Percentiles rank a stretch among this genome's conserved stretches.
Evolutionary conservation across 2,888 invertebrate species (phyloP).

Genomic region (Synergus laeviventris): DNA sequence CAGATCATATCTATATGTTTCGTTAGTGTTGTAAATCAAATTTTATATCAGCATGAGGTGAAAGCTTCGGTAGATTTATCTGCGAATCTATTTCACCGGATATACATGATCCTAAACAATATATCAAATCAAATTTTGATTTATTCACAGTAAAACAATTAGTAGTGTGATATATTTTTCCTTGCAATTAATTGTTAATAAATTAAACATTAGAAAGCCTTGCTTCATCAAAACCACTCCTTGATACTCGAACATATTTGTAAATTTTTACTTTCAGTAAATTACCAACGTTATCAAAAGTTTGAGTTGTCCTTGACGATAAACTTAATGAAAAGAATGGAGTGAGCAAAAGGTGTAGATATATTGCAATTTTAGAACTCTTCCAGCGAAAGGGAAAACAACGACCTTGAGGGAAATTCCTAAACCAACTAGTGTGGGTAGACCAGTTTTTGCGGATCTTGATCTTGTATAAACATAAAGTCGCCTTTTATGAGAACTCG

Average conservation of each 20-base stretch:
- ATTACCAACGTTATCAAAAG: no score
- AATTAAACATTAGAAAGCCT: background rate
- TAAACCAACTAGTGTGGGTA: constrained; percentile 52
- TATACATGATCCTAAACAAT: no score
- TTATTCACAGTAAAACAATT: no score
- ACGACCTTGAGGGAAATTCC: constrained; percentile 56
- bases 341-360: background rate
- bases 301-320: background rate
- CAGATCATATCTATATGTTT: no score
- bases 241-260: no score
- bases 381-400: constrained; percentile 51
- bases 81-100: no score
- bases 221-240: background rate
- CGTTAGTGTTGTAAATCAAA: no score
- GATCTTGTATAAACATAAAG: constrained; percentile 45
- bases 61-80: no score
- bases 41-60: no score
- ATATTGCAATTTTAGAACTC: constrained; percentile 43
- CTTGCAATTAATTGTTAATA: background rate
- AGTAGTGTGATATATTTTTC: background rate
- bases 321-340: background rate
- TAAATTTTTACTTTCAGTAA: no score
- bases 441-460: constrained; percentile 51
- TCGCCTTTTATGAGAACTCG: constrained; percentile 42
- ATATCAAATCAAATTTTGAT: no score